Evolutionary conservation across 1,140 invertebrate species (phyloP).

Genomic region (Steinernema feltiae): DNA sequence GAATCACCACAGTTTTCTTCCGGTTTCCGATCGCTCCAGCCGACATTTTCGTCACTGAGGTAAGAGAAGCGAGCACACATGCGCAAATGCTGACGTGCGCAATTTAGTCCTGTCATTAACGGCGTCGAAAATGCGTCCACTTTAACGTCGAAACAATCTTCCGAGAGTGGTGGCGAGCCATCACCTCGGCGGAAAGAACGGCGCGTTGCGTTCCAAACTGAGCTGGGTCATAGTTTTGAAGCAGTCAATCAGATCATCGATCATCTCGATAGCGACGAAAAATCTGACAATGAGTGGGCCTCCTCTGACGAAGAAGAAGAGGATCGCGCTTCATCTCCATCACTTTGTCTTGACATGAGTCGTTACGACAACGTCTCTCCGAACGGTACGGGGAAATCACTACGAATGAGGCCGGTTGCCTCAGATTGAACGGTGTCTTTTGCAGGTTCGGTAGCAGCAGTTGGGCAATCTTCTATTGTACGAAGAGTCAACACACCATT

Average conservation of each 20-base stretch:
- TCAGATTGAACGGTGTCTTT: background rate
- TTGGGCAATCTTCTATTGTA: background rate
- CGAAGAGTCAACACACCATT: background rate
- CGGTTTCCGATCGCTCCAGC: constrained; percentile 1
- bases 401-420: constrained; percentile 16
- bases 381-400: too few relatives aligned
- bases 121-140: background rate
- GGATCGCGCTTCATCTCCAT: background rate
- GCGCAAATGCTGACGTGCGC: background rate
- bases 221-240: background rate
- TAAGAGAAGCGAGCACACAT: background rate
- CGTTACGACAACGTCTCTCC: constrained; percentile 39
- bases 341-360: constrained; percentile 33
- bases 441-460: background rate
- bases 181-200: background rate
- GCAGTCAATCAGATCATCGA: constrained; percentile 1
- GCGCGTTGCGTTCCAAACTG: background rate
- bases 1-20: background rate
- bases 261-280: background rate
- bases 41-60: background rate
- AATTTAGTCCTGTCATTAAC: background rate
- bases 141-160: background rate
- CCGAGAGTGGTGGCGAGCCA: background rate
- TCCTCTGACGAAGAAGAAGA: background rate
- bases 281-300: constrained; percentile 3